Evolutionary conservation across 2,113 vertebrate species (phyloP).

Genomic region (Sciurus niger): DNA sequence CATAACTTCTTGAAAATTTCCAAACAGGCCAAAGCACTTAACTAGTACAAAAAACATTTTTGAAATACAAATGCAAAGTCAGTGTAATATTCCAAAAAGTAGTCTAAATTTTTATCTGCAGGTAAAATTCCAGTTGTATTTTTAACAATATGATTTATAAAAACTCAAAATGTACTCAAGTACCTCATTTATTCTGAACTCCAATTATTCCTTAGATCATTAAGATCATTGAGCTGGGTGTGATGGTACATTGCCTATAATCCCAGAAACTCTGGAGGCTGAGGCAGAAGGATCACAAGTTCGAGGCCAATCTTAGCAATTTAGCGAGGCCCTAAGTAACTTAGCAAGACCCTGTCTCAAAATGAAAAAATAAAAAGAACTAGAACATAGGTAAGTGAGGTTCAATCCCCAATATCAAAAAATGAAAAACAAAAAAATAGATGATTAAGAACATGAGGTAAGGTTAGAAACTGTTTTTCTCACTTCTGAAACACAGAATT

Average conservation of each 20-base stretch:
- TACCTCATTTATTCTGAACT: neutral
- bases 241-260: too few relatives aligned
- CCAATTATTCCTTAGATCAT: neutral
- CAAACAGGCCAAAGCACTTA: slow-evolving; percentile 54
- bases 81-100: slow-evolving; percentile 34
- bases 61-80: slow-evolving; percentile 62
- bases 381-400: too few relatives aligned
- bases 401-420: too few relatives aligned
- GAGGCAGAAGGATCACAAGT: too few relatives aligned
- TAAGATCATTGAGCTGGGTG: too few relatives aligned
- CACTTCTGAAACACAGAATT: neutral
- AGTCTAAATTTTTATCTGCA: slow-evolving; percentile 61
- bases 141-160: slow-evolving; percentile 55
- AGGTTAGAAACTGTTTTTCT: neutral
- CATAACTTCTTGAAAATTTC: slow-evolving; percentile 34
- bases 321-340: too few relatives aligned
- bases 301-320: too few relatives aligned
- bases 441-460: too few relatives aligned
- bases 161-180: slow-evolving; percentile 13
- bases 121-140: slow-evolving; percentile 49
- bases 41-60: slow-evolving; percentile 21
- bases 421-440: too few relatives aligned
- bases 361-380: too few relatives aligned
- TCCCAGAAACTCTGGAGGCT: too few relatives aligned
- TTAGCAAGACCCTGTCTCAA: too few relatives aligned